Percentiles rank a stretch among this genome's conserved stretches.
These are phyloP conservation scores for Opisthocomus hoazin DNA, from an alignment of 2,113 vertebrate genomes.

Conservation along the genomic window DNA sequence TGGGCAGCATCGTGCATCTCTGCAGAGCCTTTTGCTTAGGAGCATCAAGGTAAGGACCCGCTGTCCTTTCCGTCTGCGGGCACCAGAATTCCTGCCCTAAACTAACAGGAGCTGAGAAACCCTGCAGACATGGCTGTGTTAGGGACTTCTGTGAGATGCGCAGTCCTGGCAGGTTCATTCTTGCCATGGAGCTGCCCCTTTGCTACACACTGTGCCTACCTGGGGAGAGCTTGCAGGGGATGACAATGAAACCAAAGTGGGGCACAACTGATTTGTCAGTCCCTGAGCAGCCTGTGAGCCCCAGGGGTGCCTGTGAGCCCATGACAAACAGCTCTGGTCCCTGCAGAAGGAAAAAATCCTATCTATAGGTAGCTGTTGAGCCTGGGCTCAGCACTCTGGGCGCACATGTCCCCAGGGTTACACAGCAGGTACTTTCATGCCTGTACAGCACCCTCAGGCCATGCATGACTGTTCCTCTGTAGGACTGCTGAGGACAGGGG, in stretches of 20 bases:
- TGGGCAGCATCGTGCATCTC: not conserved
- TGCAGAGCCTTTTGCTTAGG: not conserved
- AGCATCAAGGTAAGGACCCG: slow-evolving; percentile 31
- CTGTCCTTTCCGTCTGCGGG: not conserved
- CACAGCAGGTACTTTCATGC: not conserved
- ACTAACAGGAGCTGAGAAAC: not conserved
- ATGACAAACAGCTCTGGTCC: not conserved
- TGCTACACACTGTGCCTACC: fast-evolving
- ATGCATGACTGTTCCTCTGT: not conserved
- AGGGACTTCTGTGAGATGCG: not conserved
- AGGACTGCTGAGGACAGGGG: not conserved
- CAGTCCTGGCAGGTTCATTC: not conserved
- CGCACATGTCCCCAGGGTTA: not conserved
- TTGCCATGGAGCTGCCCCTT: not conserved
- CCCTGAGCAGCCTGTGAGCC: not conserved
- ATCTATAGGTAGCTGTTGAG: not conserved
- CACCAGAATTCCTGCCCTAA: not conserved
- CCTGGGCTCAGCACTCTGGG: not conserved
- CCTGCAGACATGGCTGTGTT: not conserved
- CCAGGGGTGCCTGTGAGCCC: not conserved
- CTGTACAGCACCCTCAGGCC: not conserved
- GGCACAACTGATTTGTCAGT: not conserved
- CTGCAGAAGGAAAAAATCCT: not conserved
- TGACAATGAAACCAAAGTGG: not conserved
- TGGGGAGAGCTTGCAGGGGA: not conserved